phyloP scores from a whole-genome alignment of 2,888 invertebrate species.

The Drosophila neotestacea region DNA sequence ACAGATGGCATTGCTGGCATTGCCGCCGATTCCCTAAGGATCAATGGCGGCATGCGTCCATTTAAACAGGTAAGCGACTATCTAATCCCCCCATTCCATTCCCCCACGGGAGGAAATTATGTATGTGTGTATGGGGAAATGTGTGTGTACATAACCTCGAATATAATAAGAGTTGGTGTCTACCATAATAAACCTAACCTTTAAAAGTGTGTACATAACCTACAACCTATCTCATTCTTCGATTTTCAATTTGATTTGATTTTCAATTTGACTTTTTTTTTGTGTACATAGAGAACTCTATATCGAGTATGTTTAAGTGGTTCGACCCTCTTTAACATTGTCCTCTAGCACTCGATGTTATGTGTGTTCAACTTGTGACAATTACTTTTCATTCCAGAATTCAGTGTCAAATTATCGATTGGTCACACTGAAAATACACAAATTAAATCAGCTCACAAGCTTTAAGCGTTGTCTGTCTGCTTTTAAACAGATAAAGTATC shows the following conservation, averaged over 20 bases:
- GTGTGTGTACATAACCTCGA: slow-evolving; percentile 27
- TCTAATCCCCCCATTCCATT: no score
- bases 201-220: slow-evolving; percentile 18
- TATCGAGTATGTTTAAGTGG: slow-evolving; percentile 1
- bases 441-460: background rate
- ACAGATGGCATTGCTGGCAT: slow-evolving; percentile 96
- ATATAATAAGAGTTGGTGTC: background rate
- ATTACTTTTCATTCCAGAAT: background rate
- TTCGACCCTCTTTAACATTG: background rate
- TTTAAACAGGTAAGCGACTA: slow-evolving; percentile 95
- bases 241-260: background rate
- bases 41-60: slow-evolving; percentile 98
- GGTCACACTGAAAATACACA: slow-evolving; percentile 12
- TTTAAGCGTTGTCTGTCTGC: no score
- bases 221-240: background rate
- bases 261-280: background rate
- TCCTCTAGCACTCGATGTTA: slow-evolving; percentile 43
- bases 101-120: background rate
- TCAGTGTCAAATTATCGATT: slow-evolving; percentile 23
- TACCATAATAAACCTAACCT: slow-evolving; percentile 10
- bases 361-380: slow-evolving; percentile 23
- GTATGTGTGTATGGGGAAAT: background rate
- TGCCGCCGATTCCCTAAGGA: slow-evolving; percentile 96
- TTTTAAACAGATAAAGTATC: no score
- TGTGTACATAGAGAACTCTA: slow-evolving; percentile 20